Conservation (phyloP, 2,797 vertebrate genomes). For the Helarctos malayanus region DNA sequence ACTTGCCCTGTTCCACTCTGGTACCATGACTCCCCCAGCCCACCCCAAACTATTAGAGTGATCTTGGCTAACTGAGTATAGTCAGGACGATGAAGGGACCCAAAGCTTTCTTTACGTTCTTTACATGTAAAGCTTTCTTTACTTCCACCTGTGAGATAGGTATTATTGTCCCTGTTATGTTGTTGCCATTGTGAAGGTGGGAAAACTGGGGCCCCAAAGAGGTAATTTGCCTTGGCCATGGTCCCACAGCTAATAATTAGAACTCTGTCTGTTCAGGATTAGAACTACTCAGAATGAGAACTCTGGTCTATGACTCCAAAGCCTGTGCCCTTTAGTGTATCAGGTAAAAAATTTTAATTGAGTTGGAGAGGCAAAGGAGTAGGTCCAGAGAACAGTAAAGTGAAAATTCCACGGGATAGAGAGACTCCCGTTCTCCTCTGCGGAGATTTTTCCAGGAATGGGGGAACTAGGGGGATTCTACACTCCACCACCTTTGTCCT, state of each 20-base stretch:
- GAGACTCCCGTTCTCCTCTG: not conserved
- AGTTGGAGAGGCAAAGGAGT: conserved; percentile 6
- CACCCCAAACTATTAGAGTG: not conserved
- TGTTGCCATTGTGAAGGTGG: not conserved
- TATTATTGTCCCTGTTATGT: not conserved
- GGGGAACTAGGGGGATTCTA: not conserved
- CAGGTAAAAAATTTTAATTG: conserved; percentile 39
- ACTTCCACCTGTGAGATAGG: not conserved
- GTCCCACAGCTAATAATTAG: conserved; percentile 10
- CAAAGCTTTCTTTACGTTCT: conserved; percentile 17
- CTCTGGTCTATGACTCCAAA: conserved; percentile 31
- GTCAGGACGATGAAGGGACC: not conserved
- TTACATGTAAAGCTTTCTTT: conserved; percentile 3
- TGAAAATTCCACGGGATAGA: not conserved
- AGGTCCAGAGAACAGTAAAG: not conserved
- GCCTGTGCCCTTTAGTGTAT: conserved; percentile 35
- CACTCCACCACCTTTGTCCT: not conserved
- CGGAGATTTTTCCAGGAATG: not conserved
- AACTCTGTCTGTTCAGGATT: not conserved
- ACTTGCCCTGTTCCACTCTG: not conserved
- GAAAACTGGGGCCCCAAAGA: conserved; percentile 17
- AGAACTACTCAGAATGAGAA: not conserved
- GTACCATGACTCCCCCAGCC: not conserved
- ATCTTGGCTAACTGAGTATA: not conserved
- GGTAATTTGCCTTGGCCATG: not conserved